Evolutionary conservation across 2,797 vertebrate species (phyloP), one percentile per base, ranked within the genome.

Genomic region (Meda fulgida): DNA sequence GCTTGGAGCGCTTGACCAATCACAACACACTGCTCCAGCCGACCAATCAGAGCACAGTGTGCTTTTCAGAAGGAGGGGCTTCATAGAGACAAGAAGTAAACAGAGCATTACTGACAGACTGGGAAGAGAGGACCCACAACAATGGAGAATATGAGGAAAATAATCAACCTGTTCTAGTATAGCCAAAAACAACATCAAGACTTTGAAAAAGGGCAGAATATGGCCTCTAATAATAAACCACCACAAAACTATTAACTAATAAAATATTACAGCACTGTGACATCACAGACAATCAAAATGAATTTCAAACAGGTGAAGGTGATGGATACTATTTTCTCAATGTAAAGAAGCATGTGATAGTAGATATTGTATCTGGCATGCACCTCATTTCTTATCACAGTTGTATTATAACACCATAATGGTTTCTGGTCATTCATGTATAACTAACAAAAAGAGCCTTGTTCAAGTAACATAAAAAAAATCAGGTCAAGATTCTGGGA

Each of bases 141-240:
- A 60, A 6, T 60, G 55, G 23, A n/a, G 55, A 58, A n/a, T 58
- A 58, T 58, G 58, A 0, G 11, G 1, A 0, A 26, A 60, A 60
- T 26, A 26, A 60, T 5, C 13, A 13, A 60, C 11, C 58, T 26
- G 13, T 26, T 26, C 11, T 14, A 60, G 5, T 5, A 26, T 11
- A 60, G n/a, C 11, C 58, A 5, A 13, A 60, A 58, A 55, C 7
- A 8, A 53, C 3, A n/a, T 60, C n/a, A 60, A 60, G n/a, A n/a
- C 10, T 26, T 58, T 60, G 1, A 5, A 60, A 60, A 60, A 26
- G 9, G 9, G 55, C 23, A 60, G n/a, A 26, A 26, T 11, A 26
- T 6, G 58, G n/a, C 58, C 10, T 26, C 11, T 60, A 66, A 72
- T 85, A 67, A 80, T 65, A 84, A n/a, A 82, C 53, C 36, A 73